Base-by-base conservation (phyloP, 2,888 invertebrate genomes). In the Aricia artaxerxes region DNA sequence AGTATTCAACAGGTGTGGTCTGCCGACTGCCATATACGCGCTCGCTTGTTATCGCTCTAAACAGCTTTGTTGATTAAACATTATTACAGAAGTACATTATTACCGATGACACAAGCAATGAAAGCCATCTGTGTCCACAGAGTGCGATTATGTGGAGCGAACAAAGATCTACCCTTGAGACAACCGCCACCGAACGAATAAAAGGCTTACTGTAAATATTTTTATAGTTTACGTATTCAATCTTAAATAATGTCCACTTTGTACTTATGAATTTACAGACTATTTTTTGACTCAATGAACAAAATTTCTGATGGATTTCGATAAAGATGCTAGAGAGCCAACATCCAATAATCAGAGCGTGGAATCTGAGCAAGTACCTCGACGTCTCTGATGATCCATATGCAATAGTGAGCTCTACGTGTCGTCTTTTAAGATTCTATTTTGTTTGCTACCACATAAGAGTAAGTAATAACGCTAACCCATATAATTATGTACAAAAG, bases 271-370 rank as follows among this genome's bases (percentile, higher is more conserved):
- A 69, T 69, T 69, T 9, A 35, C 53, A 53, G 49, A 60, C 53
- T n/a, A 73, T 78, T 78, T 49, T 7, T 72, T 78, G 49, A 38
- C 35, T 16, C 76, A 57, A 53, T 76, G 76, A 82, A 82, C 80
- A 82, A 83, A 84, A 83, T 85, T 85, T 84, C 92, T 91, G 93
- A 94, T 94, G 90, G 88, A 87, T 88, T 88, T 88, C 91, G 92
- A 93, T 93, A 94, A 91, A 92, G 93, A 92, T 90, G 90, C 88
- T 90, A 92, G 93, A 91, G 92, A 93, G 94, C 92, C 94, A 94
- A 94, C 93, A 94, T 93, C 94, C 94, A 94, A 87, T 92, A 92
- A 94, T 93, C 92, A 94, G 94, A 94, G 93, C 94, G 94, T 94
- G 93, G 92, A 92, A 94, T 92, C 93, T 93, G 92, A 88, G 78